These are phyloP conservation scores for Spialia ferax DNA, from an alignment of 2,888 invertebrate species.

Conservation along the genomic window DNA sequence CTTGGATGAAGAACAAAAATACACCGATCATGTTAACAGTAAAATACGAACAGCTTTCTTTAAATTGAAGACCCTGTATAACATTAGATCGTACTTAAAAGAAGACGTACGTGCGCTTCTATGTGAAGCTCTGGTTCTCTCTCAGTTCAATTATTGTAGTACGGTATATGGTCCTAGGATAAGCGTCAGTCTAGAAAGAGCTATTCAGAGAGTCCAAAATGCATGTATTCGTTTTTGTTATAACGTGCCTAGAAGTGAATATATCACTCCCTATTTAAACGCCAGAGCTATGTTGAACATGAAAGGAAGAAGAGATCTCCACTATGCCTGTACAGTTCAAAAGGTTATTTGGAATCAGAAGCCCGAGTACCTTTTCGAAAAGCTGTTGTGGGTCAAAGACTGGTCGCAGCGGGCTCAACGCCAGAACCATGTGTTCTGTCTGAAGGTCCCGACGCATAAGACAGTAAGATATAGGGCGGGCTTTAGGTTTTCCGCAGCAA, in stretches of 20 bases:
- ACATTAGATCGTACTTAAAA: conserved; percentile 11
- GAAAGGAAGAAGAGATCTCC: conserved; percentile 24
- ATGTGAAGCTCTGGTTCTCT: conserved; percentile 10
- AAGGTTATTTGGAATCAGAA: conserved; percentile 21
- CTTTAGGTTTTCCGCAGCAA: conserved; percentile 19
- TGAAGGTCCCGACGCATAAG: not conserved
- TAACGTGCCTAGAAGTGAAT: conserved; percentile 8
- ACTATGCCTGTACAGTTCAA: conserved; percentile 21
- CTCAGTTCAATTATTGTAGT: conserved; percentile 25
- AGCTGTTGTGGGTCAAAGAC: conserved; percentile 13
- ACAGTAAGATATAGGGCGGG: not conserved
- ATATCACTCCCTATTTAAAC: conserved; percentile 22
- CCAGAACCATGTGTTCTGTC: not conserved
- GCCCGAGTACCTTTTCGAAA: conserved; percentile 15
- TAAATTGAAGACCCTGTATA: conserved; percentile 22
- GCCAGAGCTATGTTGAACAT: conserved; percentile 23
- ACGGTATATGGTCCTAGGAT: conserved; percentile 5
- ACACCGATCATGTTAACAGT: conserved; percentile 19
- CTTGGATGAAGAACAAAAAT: conserved; percentile 29
- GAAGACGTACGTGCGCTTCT: not conserved
- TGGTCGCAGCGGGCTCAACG: not conserved
- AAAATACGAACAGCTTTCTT: conserved; percentile 29
- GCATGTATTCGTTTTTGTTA: conserved; percentile 14
- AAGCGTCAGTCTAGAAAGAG: not conserved
- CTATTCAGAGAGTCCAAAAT: conserved; percentile 22